phyloP scores from a whole-genome alignment of 2,113 vertebrate genomes.

The Crocuta crocuta region DNA sequence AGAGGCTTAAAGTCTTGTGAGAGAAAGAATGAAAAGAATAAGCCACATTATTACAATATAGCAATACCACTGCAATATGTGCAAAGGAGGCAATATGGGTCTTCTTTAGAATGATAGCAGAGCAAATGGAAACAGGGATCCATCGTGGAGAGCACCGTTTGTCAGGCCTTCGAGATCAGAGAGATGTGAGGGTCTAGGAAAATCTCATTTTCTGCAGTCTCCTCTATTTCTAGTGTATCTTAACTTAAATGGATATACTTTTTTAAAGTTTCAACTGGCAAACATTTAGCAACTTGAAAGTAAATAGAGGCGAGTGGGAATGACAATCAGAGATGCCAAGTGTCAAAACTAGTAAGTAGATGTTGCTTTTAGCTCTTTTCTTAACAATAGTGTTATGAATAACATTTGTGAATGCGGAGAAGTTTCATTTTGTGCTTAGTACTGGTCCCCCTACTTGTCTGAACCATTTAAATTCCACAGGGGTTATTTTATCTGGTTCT shows the following conservation, averaged over 20 bases:
- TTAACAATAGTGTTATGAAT: background rate
- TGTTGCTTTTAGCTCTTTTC: background rate
- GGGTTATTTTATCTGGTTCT: slow-evolving; percentile 46
- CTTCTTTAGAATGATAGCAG: background rate
- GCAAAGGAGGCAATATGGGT: background rate
- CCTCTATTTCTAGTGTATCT: background rate
- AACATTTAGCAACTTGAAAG: background rate
- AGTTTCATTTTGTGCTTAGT: background rate
- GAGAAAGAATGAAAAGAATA: background rate
- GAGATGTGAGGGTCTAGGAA: background rate
- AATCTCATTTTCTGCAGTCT: background rate
- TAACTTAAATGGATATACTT: background rate
- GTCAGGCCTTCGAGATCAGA: background rate
- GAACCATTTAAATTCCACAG: background rate
- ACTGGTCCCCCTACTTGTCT: background rate
- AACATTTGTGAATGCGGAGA: background rate
- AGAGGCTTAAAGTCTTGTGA: background rate
- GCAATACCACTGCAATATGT: background rate
- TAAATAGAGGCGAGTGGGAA: background rate
- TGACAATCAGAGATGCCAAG: background rate
- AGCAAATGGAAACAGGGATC: background rate
- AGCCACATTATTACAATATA: background rate
- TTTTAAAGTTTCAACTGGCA: background rate
- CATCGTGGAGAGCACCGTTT: background rate
- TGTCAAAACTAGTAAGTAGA: background rate